Conservation (phyloP, 2,797 vertebrate genomes). For the Lycodopsis pacificus region DNA sequence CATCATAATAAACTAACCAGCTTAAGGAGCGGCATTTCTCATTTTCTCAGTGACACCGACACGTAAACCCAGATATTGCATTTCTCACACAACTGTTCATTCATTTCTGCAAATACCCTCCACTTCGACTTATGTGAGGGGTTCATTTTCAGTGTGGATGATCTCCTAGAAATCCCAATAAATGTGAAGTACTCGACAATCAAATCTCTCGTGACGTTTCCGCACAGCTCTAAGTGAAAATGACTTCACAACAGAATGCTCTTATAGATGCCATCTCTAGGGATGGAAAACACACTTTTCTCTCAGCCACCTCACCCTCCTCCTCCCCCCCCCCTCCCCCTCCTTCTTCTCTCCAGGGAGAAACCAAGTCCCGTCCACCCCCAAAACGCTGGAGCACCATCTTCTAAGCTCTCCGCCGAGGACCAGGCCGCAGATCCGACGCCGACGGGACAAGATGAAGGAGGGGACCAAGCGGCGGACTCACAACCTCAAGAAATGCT, state of each 20-base stretch:
- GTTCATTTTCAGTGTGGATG: conserved; percentile 35
- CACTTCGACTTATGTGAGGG: conserved; percentile 37
- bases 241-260: not conserved
- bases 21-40: conserved; percentile 22
- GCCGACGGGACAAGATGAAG: conserved; percentile 50
- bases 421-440: conserved; percentile 56
- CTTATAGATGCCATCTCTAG: not conserved
- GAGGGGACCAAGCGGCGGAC: conserved; percentile 61
- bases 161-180: conserved; percentile 16
- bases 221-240: conserved; percentile 6
- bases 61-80: conserved; percentile 25
- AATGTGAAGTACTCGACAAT: conserved; percentile 67
- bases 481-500: conserved; percentile 75
- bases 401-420: conserved; percentile 79
- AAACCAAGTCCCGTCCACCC: conserved; percentile 84
- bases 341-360: conserved; percentile 69
- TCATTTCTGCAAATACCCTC: conserved; percentile 8
- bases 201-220: conserved; percentile 21
- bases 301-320: not conserved
- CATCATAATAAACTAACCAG: conserved; percentile 58
- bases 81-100: not conserved
- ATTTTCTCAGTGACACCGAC: conserved; percentile 11
- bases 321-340: not conserved
- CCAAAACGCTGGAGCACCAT: conserved; percentile 90
- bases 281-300: not conserved